A percentile compares a stretch with the other conserved stretches of the same genome.
phyloP scores from a whole-genome alignment of 2,888 invertebrate genomes.

The Rugalucina vietnamica region DNA sequence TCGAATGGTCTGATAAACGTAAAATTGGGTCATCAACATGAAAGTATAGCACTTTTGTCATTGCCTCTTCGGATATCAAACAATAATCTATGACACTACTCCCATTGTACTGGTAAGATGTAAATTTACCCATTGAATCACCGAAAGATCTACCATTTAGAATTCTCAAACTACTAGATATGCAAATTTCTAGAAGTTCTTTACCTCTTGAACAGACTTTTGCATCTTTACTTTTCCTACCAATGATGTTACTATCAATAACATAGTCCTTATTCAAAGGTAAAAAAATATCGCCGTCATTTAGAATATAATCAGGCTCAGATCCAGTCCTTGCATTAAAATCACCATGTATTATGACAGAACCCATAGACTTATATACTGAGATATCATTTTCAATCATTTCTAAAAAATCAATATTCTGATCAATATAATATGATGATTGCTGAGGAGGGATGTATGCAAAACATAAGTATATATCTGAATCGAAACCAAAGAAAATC shows the following conservation, averaged over 20 bases:
- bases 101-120: background rate
- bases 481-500: background rate
- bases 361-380: background rate
- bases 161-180: background rate
- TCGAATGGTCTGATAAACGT: background rate
- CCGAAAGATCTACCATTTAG: background rate
- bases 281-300: background rate
- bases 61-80: background rate
- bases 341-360: background rate
- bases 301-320: background rate
- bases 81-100: background rate
- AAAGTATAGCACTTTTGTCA: background rate
- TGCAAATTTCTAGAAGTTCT: background rate
- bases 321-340: background rate
- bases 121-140: background rate
- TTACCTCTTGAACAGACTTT: background rate
- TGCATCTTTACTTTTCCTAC: background rate
- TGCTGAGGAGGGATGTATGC: background rate
- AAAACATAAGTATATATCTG: background rate
- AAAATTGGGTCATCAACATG: background rate
- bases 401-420: background rate
- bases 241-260: background rate
- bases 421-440: background rate
- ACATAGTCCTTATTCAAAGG: background rate
- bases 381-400: background rate